These are phyloP conservation scores for Drosophila austrosaltans DNA, from an alignment of 2,888 invertebrate genomes.

Conservation along the genomic window DNA sequence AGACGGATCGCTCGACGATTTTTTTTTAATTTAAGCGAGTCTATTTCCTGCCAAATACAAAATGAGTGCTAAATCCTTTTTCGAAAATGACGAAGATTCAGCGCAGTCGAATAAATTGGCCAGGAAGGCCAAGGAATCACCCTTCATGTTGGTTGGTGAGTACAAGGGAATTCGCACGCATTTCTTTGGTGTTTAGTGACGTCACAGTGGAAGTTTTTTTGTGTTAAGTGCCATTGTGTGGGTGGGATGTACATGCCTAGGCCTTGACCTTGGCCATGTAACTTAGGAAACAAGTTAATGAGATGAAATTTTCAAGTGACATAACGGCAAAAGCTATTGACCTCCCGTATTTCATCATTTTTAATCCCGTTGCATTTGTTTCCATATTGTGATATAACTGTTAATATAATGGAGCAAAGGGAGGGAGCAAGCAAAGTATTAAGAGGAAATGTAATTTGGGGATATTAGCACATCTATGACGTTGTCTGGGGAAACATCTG, in stretches of 20 bases:
- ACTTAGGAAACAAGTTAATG: conserved; percentile 20
- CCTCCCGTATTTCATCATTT: conserved; percentile 15
- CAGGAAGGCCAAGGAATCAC: conserved; percentile 89
- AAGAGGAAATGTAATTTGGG: background rate
- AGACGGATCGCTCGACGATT: background rate
- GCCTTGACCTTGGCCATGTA: conserved; percentile 59
- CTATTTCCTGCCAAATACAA: conserved; percentile 15
- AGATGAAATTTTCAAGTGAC: conserved; percentile 42
- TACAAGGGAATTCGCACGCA: conserved; percentile 24
- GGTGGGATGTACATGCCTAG: conserved; percentile 32
- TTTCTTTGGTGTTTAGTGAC: conserved; percentile 35
- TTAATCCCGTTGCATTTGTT: background rate
- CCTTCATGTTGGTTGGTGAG: conserved; percentile 90
- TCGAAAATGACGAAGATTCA: conserved; percentile 75
- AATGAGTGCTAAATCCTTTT: conserved; percentile 81
- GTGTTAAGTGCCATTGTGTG: background rate
- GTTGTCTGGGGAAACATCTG: conserved; percentile 26
- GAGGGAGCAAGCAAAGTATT: background rate
- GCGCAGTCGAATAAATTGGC: conserved; percentile 84
- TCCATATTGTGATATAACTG: conserved; percentile 13
- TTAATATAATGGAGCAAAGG: background rate
- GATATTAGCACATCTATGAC: conserved; percentile 55
- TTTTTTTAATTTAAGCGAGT: background rate
- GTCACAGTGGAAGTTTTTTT: conserved; percentile 47
- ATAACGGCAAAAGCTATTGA: conserved; percentile 43